Conservation (phyloP, 2,888 invertebrate species). For the Chymomyza amoena region DNA sequence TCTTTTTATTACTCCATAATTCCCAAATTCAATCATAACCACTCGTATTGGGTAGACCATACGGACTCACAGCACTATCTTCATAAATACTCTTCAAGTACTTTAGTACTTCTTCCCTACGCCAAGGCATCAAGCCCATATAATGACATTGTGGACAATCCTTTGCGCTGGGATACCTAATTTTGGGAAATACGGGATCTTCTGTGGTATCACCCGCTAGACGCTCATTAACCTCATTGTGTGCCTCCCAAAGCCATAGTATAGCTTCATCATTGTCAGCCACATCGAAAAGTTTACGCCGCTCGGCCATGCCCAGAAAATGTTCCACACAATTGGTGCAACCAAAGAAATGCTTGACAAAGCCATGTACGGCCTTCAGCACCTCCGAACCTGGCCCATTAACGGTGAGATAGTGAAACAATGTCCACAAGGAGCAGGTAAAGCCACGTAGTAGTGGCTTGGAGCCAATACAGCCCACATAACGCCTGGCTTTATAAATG, state of each 20-base stretch:
- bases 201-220: constrained; percentile 90
- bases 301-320: constrained; percentile 82
- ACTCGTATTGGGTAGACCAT: constrained; percentile 49
- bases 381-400: constrained; percentile 74
- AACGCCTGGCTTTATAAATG: constrained; percentile 83
- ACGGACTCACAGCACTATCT: constrained; percentile 38
- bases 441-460: constrained; percentile 87
- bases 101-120: constrained; percentile 21
- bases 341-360: constrained; percentile 87
- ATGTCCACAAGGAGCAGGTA: constrained; percentile 95
- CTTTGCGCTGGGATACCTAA: constrained; percentile 34
- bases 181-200: constrained; percentile 84
- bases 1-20: not conserved
- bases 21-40: not conserved
- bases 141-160: constrained; percentile 17
- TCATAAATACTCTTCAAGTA: constrained; percentile 45
- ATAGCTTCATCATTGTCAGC: constrained; percentile 82
- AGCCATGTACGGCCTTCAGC: constrained; percentile 45
- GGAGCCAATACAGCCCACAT: constrained; percentile 90
- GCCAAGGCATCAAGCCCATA: constrained; percentile 13
- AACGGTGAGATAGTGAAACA: constrained; percentile 94
- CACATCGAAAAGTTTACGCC: constrained; percentile 22
- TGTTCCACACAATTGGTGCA: constrained; percentile 93
- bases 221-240: constrained; percentile 93
- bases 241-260: constrained; percentile 94